These are phyloP conservation scores for Microplitis demolitor DNA, from an alignment of 1,140 invertebrate genomes.

Conservation along the genomic window DNA sequence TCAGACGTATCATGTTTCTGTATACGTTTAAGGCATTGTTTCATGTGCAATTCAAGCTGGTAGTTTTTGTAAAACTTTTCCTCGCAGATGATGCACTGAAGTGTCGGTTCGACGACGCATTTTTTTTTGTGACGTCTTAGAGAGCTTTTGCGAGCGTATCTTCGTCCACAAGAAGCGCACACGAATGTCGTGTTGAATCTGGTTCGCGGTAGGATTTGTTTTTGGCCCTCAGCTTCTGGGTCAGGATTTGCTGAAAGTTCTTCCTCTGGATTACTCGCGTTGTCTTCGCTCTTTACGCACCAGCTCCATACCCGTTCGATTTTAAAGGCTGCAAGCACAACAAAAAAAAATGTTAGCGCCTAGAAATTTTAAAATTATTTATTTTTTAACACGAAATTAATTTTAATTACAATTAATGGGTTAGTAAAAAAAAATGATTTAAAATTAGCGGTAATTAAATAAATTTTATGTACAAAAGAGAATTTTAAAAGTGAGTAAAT, in stretches of 20 bases:
- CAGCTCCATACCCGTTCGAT: not conserved
- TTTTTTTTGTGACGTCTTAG: conserved; percentile 11
- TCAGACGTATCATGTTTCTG: not conserved
- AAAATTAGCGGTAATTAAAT: too few species aligned
- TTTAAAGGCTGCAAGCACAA: not conserved
- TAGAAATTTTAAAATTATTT: not conserved
- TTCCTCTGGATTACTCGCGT: too few species aligned
- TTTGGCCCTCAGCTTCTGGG: not conserved
- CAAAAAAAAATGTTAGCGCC: not conserved
- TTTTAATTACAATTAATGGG: too few species aligned
- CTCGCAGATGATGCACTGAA: conserved; percentile 16
- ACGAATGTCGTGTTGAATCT: not conserved
- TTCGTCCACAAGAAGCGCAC: not conserved
- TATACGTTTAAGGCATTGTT: not conserved
- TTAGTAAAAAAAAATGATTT: too few species aligned
- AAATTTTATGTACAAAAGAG: too few species aligned
- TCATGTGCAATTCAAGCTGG: not conserved
- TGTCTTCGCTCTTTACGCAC: too few species aligned
- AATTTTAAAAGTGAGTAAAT: too few species aligned
- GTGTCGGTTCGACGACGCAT: conserved; percentile 11
- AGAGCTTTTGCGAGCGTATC: not conserved
- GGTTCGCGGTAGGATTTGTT: not conserved
- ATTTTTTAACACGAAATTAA: not conserved
- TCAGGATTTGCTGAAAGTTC: too few species aligned
- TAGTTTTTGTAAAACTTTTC: conserved; percentile 24